Evolutionary conservation across 2,888 invertebrate species (phyloP).

Genomic region (Eumerus sabulonum): DNA sequence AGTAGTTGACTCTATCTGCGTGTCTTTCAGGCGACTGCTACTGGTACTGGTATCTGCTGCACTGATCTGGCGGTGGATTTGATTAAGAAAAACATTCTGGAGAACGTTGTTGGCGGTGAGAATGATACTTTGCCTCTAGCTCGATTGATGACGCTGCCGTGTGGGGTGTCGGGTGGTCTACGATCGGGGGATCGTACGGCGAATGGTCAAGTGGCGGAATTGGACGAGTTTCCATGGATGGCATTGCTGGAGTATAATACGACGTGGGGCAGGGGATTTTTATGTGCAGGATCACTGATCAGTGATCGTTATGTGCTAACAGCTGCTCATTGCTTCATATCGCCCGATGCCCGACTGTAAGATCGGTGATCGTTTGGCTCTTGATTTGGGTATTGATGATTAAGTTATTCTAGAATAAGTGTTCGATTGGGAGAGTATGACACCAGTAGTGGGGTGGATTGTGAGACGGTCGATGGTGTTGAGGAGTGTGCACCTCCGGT

Average conservation of each 20-base stretch:
- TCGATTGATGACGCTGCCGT: slow-evolving; percentile 47
- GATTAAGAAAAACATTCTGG: slow-evolving; percentile 36
- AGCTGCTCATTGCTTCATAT: slow-evolving; percentile 57
- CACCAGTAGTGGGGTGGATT: slow-evolving; percentile 49
- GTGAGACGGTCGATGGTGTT: slow-evolving; percentile 12
- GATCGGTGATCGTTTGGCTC: neutral
- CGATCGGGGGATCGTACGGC: slow-evolving; percentile 25
- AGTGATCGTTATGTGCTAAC: slow-evolving; percentile 55
- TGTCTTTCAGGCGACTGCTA: slow-evolving; percentile 16
- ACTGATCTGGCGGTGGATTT: slow-evolving; percentile 55
- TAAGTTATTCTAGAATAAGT: slow-evolving; percentile 28
- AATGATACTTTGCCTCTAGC: slow-evolving; percentile 31
- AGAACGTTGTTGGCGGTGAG: slow-evolving; percentile 19
- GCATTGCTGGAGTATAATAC: slow-evolving; percentile 53
- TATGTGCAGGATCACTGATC: slow-evolving; percentile 52
- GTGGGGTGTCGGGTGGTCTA: slow-evolving; percentile 34
- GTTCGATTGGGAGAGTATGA: slow-evolving; percentile 60
- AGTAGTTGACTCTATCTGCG: neutral
- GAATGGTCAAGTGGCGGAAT: slow-evolving; percentile 44
- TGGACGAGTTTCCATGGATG: slow-evolving; percentile 60
- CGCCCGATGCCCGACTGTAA: slow-evolving; percentile 40
- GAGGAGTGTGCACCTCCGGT: slow-evolving; percentile 44
- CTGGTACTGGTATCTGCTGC: slow-evolving; percentile 42
- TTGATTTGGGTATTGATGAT: neutral
- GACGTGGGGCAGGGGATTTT: slow-evolving; percentile 26